Conservation (phyloP, 1,140 invertebrate genomes). For the Caenorhabditis latens region DNA sequence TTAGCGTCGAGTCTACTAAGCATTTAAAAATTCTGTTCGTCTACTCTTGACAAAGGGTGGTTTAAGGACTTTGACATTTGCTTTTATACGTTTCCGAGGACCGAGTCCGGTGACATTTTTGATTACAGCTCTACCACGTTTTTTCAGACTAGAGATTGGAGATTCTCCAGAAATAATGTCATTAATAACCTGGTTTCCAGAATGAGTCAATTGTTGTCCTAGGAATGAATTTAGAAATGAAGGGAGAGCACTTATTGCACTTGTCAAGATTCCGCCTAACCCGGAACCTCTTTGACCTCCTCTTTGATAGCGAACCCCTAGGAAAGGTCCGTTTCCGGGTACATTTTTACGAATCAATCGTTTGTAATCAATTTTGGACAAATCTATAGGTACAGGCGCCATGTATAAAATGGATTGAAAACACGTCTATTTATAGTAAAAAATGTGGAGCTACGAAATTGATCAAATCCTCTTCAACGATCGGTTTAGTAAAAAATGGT, state of each 20-base stretch:
- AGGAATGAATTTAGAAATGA: background rate
- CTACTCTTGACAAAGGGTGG: background rate
- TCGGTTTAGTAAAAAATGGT: background rate
- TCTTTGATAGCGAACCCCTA: background rate
- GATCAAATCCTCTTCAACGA: background rate
- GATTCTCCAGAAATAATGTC: background rate
- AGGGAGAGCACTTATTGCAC: background rate
- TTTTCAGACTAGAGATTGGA: background rate
- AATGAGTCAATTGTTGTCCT: background rate
- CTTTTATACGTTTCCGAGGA: background rate
- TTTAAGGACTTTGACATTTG: background rate
- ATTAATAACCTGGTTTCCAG: background rate
- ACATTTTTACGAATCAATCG: background rate
- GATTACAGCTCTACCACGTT: background rate
- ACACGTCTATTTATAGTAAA: background rate
- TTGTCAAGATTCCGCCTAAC: background rate
- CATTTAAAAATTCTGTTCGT: conserved; percentile 2
- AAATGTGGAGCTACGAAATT: background rate
- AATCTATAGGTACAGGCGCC: background rate
- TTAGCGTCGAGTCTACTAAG: conserved; percentile 1
- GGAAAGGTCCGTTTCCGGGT: background rate
- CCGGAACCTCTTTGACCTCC: background rate
- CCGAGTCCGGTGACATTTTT: background rate
- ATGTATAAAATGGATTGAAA: background rate
- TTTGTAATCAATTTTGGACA: conserved; percentile 6